A percentile compares a stretch with the other conserved stretches of the same genome.
Evolutionary conservation across 2,888 invertebrate species (phyloP).

Genomic region (Torymus texanus): DNA sequence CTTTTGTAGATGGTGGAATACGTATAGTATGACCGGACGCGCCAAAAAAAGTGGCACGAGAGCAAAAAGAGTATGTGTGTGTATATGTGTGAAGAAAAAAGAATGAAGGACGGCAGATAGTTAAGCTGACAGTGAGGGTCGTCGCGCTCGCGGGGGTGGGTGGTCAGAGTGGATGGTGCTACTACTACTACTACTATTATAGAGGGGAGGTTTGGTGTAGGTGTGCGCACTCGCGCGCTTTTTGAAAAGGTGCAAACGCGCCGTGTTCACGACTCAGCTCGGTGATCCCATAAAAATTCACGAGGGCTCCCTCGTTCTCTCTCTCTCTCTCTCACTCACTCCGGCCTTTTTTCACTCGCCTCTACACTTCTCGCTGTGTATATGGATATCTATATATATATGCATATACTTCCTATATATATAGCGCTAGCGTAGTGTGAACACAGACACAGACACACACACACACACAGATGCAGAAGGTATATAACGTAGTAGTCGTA

Average conservation of each 20-base stretch:
- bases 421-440: background rate
- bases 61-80: background rate
- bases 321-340: no score
- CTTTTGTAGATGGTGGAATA: background rate
- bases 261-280: slow-evolving; percentile 54
- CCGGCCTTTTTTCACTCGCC: slow-evolving; percentile 10
- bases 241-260: slow-evolving; percentile 58
- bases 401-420: background rate
- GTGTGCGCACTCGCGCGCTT: slow-evolving; percentile 26
- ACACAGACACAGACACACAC: background rate
- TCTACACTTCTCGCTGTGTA: background rate
- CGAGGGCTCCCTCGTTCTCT: slow-evolving; percentile 43
- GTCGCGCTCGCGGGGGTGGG: background rate
- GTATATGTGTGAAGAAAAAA: background rate
- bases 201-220: background rate
- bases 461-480: background rate
- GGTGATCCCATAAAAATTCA: slow-evolving; percentile 62
- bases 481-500: background rate
- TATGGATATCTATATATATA: background rate
- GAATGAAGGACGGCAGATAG: slow-evolving; percentile 21
- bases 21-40: background rate
- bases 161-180: background rate
- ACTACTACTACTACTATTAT: no score
- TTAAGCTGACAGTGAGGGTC: background rate
- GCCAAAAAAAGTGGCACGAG: background rate